Percentiles rank a stretch among this genome's conserved stretches.
phyloP scores from a whole-genome alignment of 2,113 vertebrate species.

The Phrynosoma blainvillii region DNA sequence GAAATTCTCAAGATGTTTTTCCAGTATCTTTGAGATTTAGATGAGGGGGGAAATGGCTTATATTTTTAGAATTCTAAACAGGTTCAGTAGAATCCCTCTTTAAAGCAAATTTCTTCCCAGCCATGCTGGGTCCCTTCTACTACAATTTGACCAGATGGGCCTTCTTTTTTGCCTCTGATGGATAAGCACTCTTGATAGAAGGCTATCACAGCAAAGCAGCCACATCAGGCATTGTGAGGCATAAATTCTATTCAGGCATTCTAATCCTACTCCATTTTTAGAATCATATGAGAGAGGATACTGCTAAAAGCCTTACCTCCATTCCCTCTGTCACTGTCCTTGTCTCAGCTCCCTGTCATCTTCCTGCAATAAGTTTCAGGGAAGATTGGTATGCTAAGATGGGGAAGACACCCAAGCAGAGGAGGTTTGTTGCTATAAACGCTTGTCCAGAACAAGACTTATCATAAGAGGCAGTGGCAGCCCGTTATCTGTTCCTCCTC shows the following conservation, averaged over 20 bases:
- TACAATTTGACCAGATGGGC: background rate
- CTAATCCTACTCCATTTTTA: background rate
- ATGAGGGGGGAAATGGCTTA: constrained; percentile 58
- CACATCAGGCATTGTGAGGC: background rate
- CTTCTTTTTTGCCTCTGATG: background rate
- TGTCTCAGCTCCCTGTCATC: background rate
- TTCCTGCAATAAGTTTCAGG: background rate
- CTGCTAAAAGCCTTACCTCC: background rate
- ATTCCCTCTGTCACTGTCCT: background rate
- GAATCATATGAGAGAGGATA: background rate
- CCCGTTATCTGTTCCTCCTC: too few species aligned
- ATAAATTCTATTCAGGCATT: background rate
- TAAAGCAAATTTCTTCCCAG: constrained; percentile 24
- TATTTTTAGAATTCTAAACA: constrained; percentile 64
- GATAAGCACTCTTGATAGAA: background rate
- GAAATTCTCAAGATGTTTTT: constrained; percentile 71
- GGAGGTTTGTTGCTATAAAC: too few species aligned
- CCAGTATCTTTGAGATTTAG: constrained; percentile 67
- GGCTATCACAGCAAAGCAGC: background rate
- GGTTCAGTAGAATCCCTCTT: constrained; percentile 14
- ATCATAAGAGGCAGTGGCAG: too few species aligned
- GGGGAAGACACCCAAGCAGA: too few species aligned
- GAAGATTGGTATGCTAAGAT: too few species aligned
- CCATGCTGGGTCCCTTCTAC: constrained; percentile 11
- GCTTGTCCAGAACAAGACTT: too few species aligned